Base-by-base conservation (phyloP, 2,888 invertebrate species). In the Epistrophe grossulariae region DNA sequence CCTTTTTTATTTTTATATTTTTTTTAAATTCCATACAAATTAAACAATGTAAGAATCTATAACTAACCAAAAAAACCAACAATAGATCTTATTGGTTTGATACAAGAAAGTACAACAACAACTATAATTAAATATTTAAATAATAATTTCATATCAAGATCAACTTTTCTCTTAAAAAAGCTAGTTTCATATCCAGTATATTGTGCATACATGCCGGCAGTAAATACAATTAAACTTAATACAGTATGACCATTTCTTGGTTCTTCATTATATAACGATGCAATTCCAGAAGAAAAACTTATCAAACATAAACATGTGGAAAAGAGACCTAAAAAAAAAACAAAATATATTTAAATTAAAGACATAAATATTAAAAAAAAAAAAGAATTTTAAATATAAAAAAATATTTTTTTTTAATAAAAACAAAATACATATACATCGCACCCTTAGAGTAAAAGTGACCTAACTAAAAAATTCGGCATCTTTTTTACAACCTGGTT, bases 171-270 rank as follows among this genome's bases (percentile, higher is more conserved):
- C 5, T 74, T 76, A 71, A 92, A 91, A 40, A 91, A 90, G 1
- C 90, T 73, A 0, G 90, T 92, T 55, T 91, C 89, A 72, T 90
- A 92, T 15, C 91, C 92, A 64, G 91, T 91, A 43, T 87, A 92
- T 82, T 91, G 90, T 1, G 91, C 89, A 50, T 90, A 28, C 89
- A 92, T 89, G 40, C 92, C 92, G 13, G 89, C 88, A 4, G 90
- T 89, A 78, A 90, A 92, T 17, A 70, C 70, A 24, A 70, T 2
- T 24, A 70, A 55, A 70, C 70, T 70, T 4, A 70, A 28, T 0
- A 38, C 11, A 3, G 55, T 70, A 11, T 70, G 70, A 7, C 40
- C 70, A 11, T 70, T 70, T 24, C 13, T 70, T 15, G 9, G 15
- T 11, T 55, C 55, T 40, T 24, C 40, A 52, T 55, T 55, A 9